These are phyloP conservation scores for Microctenopoma lineatum DNA, from an alignment of 2,797 vertebrate genomes.

Conservation along the genomic window DNA sequence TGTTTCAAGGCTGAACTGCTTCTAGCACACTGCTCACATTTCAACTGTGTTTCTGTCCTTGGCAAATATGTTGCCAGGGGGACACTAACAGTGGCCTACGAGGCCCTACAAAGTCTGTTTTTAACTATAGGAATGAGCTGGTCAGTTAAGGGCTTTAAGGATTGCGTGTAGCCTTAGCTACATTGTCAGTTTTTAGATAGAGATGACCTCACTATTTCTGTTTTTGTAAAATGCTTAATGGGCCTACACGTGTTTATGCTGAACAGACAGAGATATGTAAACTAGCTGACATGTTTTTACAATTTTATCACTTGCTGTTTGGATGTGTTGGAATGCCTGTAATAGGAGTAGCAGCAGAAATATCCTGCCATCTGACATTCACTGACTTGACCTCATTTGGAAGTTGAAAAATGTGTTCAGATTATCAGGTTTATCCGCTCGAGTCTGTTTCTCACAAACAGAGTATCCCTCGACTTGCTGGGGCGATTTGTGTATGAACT, in stretches of 20 bases:
- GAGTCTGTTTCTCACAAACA: constrained; percentile 46
- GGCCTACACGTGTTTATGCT: constrained; percentile 31
- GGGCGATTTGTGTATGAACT: constrained; percentile 16
- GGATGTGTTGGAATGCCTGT: constrained; percentile 47
- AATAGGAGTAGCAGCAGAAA: constrained; percentile 37
- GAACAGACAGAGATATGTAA: constrained; percentile 40
- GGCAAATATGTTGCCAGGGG: background rate
- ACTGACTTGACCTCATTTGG: constrained; percentile 74
- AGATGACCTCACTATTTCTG: constrained; percentile 4
- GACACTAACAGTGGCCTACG: background rate
- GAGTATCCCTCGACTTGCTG: constrained; percentile 33
- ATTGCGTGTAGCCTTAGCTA: background rate
- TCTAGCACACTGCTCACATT: constrained; percentile 18
- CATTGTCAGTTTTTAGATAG: constrained; percentile 14
- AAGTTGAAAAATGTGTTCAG: constrained; percentile 63
- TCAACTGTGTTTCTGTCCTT: constrained; percentile 12
- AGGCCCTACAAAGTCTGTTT: constrained; percentile 4
- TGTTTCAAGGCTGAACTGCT: background rate
- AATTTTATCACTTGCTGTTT: constrained; percentile 32
- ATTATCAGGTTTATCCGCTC: constrained; percentile 51
- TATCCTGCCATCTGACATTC: constrained; percentile 43
- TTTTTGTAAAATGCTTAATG: constrained; percentile 18
- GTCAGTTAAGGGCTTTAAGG: background rate
- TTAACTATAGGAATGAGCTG: background rate
- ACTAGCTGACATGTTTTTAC: constrained; percentile 37